phyloP scores from a whole-genome alignment of 92 coral and sea anemone species.

The Epizoanthus stellaris region DNA sequence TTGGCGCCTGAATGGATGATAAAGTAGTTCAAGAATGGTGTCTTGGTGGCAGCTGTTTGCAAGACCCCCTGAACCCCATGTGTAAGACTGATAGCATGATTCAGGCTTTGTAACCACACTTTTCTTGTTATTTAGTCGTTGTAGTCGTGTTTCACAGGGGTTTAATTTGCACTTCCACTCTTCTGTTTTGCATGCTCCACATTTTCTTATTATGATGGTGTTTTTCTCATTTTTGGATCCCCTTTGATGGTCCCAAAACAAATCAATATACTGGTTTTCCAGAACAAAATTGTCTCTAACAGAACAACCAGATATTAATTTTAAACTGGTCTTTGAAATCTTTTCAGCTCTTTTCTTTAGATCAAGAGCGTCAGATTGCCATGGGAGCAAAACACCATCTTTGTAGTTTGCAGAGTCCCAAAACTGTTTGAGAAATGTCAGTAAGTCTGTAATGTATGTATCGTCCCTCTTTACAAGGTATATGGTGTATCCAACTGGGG shows the following conservation, averaged over 20 bases:
- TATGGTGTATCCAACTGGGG: slow-evolving; percentile 56
- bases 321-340: slow-evolving; percentile 29
- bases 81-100: slow-evolving; percentile 47
- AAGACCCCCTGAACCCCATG: slow-evolving; percentile 35
- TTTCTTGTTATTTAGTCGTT: background rate
- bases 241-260: background rate
- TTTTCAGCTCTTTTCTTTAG: slow-evolving; percentile 35
- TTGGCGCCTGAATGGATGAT: slow-evolving; percentile 56
- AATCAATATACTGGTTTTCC: slow-evolving; percentile 2
- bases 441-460: slow-evolving; percentile 29
- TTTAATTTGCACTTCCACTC: slow-evolving; percentile 61
- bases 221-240: background rate
- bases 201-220: slow-evolving; percentile 19
- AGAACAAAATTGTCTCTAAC: slow-evolving; percentile 5
- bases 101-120: slow-evolving; percentile 7
- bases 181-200: slow-evolving; percentile 51
- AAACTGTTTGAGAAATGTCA: slow-evolving; percentile 41
- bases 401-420: slow-evolving; percentile 40
- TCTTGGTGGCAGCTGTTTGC: slow-evolving; percentile 60
- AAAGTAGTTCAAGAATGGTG: background rate
- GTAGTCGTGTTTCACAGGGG: slow-evolving; percentile 41
- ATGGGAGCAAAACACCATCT: slow-evolving; percentile 26
- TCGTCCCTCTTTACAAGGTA: slow-evolving; percentile 63
- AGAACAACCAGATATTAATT: slow-evolving; percentile 7
- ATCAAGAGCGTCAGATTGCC: slow-evolving; percentile 56